These are phyloP conservation scores for Callipepla squamata DNA, from an alignment of 2,113 vertebrate species.

Conservation along the genomic window DNA sequence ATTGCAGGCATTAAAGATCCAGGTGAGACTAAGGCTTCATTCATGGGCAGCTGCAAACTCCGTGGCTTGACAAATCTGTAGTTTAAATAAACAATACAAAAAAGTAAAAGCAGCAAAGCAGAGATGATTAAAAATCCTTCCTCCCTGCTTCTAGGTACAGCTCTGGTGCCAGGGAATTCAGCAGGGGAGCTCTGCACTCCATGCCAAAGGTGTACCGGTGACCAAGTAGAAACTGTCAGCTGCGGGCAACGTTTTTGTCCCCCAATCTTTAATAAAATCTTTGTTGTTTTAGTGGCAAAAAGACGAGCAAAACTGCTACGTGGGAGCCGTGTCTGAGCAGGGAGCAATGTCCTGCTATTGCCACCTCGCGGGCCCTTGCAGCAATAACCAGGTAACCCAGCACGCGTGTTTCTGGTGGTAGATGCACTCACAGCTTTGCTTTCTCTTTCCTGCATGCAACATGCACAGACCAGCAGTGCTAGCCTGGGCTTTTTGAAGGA, in stretches of 20 bases:
- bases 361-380: constrained; percentile 64
- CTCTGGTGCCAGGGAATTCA: not conserved
- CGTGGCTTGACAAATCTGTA: fast-evolving
- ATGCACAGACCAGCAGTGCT: fast-evolving
- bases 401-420: fast-evolving
- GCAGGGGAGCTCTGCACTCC: not conserved
- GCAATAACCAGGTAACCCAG: not conserved
- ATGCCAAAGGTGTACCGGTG: not conserved
- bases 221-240: not conserved
- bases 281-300: not conserved
- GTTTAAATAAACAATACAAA: not conserved
- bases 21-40: not conserved
- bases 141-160: not conserved
- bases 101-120: not conserved
- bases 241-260: not conserved
- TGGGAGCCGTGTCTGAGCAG: not conserved
- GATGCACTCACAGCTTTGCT: fast-evolving
- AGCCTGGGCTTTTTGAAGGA: not conserved
- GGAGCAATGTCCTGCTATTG: constrained; percentile 45
- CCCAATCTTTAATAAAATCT: fast-evolving
- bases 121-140: not conserved
- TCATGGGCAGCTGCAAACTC: not conserved
- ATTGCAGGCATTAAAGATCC: not conserved
- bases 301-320: fast-evolving
- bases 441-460: fast-evolving